Percentiles rank a stretch among this genome's conserved stretches.
These are phyloP conservation scores for Umimayanthus kanabou DNA, from an alignment of 92 coral and sea anemone species.

Conservation along the genomic window DNA sequence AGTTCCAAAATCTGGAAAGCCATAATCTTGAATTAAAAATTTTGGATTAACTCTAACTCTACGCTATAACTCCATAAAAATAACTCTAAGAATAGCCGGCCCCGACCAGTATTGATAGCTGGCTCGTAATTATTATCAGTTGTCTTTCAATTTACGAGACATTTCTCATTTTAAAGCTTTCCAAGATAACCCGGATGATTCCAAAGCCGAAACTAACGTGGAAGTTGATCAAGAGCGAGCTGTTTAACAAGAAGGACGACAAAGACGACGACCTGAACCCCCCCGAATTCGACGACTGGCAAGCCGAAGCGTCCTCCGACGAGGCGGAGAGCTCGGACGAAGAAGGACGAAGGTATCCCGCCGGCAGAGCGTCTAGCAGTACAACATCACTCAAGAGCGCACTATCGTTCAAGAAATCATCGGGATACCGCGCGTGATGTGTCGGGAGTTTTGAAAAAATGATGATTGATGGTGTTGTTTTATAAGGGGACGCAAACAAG, in stretches of 20 bases:
- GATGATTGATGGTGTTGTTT: too few relatives aligned
- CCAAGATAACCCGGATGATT: constrained; percentile 11
- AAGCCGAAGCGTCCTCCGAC: constrained; percentile 19
- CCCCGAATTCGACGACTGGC: constrained; percentile 38
- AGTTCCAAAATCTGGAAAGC: too few relatives aligned
- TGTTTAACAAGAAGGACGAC: constrained; percentile 18
- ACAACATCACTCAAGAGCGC: background rate
- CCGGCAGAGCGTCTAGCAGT: background rate
- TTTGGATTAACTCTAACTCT: too few relatives aligned
- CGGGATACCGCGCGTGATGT: background rate
- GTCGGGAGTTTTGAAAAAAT: background rate
- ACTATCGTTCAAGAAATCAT: background rate
- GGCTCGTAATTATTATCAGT: too few relatives aligned
- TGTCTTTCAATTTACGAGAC: too few relatives aligned
- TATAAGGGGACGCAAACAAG: too few relatives aligned
- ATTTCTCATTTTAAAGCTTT: background rate
- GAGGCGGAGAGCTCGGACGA: constrained; percentile 25
- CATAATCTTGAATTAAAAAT: too few relatives aligned
- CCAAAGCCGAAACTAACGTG: constrained; percentile 35
- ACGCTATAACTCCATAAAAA: too few relatives aligned
- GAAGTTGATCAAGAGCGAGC: constrained; percentile 35
- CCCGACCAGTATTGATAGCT: too few relatives aligned
- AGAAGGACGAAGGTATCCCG: background rate
- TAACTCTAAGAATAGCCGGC: too few relatives aligned
- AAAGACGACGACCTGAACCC: constrained; percentile 15